Base-by-base conservation (phyloP, 2,888 invertebrate genomes). In the Achlya flavicornis region DNA sequence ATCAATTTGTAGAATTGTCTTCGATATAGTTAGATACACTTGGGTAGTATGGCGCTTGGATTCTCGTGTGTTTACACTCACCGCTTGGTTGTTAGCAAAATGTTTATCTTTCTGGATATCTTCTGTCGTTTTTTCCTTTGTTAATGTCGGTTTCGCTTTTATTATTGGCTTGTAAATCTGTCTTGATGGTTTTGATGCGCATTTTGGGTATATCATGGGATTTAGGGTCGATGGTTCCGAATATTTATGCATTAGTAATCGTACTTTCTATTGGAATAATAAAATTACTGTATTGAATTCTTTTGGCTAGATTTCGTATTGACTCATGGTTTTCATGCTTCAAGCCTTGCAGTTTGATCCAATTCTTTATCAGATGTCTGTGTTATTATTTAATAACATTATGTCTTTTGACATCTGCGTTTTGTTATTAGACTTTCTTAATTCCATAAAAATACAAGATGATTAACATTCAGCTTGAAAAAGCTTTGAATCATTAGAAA, bases 71-170 rank as follows among this genome's bases (percentile, higher is more conserved):
- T 90, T 89, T 89, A 89, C 82, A 68, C 79, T 80, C 63, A 64
- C 60, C 72, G 73, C 72, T 72, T 68, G 71, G 74, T 79, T 79
- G 79, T 80, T 83, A 80, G 80, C 82, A 78, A 80, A 83, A 83
- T 88, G 88, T 89, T 89, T 89, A 89, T 79, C 83, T 83, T 74
- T 86, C 87, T 88, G 87, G 85, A 83, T 84, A 87, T 81, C 84
- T 82, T 87, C 88, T 81, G 78, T 85, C 84, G 81, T 80, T 73
- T 79, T 80, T 79, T 81, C 78, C 79, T 83, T 87, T 86, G 83
- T 86, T 84, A 83, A 82, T 83, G 80, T 79, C 81, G 80, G 69
- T 75, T 79, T 78, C 73, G 74, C 77, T 81, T 81, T 81, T 80
- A 83, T 81, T 83, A 79, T 81, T 78, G 78, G 76, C 81, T 79